Percentiles rank a stretch among this genome's conserved stretches.
phyloP scores from a whole-genome alignment of 2,113 vertebrate genomes.

The Dasypus novemcinctus region DNA sequence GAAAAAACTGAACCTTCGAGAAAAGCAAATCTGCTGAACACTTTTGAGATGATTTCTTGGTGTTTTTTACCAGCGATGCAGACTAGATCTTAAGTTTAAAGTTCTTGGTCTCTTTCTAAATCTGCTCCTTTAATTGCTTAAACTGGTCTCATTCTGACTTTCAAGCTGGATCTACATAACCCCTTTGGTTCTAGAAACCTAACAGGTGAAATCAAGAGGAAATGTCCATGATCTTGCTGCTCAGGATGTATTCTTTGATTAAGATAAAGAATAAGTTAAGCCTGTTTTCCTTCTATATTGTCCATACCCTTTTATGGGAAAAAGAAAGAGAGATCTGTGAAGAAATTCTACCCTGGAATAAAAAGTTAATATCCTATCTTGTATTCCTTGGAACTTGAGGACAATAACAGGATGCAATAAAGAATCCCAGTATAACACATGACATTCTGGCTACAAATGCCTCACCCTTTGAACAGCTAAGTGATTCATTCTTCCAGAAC shows the following conservation, averaged over 20 bases:
- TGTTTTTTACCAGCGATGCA: background rate
- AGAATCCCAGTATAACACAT: background rate
- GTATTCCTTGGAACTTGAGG: background rate
- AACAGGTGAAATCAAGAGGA: background rate
- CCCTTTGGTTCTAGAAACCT: background rate
- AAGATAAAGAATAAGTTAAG: background rate
- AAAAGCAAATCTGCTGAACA: background rate
- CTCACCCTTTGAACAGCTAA: background rate
- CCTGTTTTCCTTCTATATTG: background rate
- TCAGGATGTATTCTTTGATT: background rate
- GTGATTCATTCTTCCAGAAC: background rate
- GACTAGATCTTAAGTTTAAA: background rate
- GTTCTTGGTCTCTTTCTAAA: background rate
- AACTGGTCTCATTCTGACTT: background rate
- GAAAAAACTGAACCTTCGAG: background rate
- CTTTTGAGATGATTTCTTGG: background rate
- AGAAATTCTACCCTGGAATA: background rate
- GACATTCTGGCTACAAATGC: background rate
- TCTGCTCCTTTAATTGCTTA: background rate
- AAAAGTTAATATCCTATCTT: background rate
- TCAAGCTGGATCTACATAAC: background rate
- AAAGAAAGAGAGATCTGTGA: background rate
- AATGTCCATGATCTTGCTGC: background rate
- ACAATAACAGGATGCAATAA: background rate
- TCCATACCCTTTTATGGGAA: background rate